Base-by-base conservation (phyloP, 2,888 invertebrate genomes). In the Keiferia lycopersicella region DNA sequence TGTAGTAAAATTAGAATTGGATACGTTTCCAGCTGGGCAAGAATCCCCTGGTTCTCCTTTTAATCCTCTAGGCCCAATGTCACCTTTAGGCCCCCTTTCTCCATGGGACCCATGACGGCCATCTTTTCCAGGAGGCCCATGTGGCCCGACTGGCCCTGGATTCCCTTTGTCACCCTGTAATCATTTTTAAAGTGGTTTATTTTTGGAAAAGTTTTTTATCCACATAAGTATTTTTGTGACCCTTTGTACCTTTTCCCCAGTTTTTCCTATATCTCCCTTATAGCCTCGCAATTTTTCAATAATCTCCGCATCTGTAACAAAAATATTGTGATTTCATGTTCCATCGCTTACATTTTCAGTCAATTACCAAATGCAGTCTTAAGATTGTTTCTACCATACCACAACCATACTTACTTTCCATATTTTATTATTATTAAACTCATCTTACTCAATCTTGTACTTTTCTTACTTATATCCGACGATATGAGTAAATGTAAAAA, bases 151-250 rank as follows among this genome's bases (percentile, higher is more conserved):
- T 48, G 86, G 77, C 18, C 96, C 96, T 65, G 94, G 87, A 6
- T 95, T 95, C 59, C 97, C 97, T 63, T 92, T 92, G 67, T 91
- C 92, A 61, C 98, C 98, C 73, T 94, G 83, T 0, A 73, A 70
- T 11, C n/a, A n/a, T n/a, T n/a, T 18, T 50, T 1, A 10, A 50
- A 18, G 6, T 26, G 26, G 3, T 26, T 4, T 26, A 26, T 26
- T 26, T 26, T 26, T 2, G 26, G 26, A 26, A 34, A 34, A 34
- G 34, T 10, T 1, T 34, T 34, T 34, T 34, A 34, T 34, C n/a
- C n/a, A n/a, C n/a, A n/a, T n/a, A n/a, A n/a, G n/a, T n/a, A n/a
- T n/a, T n/a, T n/a, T n/a, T n/a, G n/a, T n/a, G n/a, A n/a, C n/a
- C n/a, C n/a, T n/a, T n/a, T n/a, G 63, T 75, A 84, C 86, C 82